Evolutionary conservation across 2,797 vertebrate genomes (phyloP).

Genomic region (Brachymystax lenok): DNA sequence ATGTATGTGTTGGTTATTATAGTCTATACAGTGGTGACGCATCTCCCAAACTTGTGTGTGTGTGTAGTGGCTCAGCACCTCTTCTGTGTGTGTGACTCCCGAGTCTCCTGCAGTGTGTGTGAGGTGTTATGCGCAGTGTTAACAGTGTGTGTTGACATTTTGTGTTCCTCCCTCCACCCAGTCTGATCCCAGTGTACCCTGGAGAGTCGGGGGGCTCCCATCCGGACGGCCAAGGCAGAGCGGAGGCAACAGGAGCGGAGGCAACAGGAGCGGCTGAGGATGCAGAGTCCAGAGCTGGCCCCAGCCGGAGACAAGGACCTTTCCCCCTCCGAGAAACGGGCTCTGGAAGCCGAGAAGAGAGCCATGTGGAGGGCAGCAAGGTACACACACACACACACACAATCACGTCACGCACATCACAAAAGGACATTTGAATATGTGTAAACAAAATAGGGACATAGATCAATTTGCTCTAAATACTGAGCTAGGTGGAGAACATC

Average conservation of each 20-base stretch:
- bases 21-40: too few relatives aligned
- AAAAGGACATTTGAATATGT: not conserved
- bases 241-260: slow-evolving; percentile 90
- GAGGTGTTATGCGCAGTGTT: too few relatives aligned
- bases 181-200: slow-evolving; percentile 70
- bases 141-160: too few relatives aligned
- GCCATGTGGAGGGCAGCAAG: slow-evolving; percentile 98
- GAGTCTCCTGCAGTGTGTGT: too few relatives aligned
- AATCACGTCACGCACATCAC: too few relatives aligned
- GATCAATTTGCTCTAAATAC: not conserved
- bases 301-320: slow-evolving; percentile 82
- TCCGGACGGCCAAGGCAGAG: slow-evolving; percentile 94
- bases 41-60: too few relatives aligned
- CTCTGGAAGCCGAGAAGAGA: slow-evolving; percentile 94
- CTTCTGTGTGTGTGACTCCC: not conserved
- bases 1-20: too few relatives aligned
- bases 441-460: too few relatives aligned
- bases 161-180: slow-evolving; percentile 48
- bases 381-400: slow-evolving; percentile 61
- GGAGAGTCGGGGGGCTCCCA: slow-evolving; percentile 75
- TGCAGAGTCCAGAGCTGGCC: slow-evolving; percentile 92
- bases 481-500: not conserved
- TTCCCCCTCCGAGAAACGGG: slow-evolving; percentile 92
- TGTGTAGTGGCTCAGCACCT: too few relatives aligned
- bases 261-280: slow-evolving; percentile 88